These are phyloP conservation scores for Paramisgurnus dabryanus DNA, from an alignment of 2,113 vertebrate species.

Conservation along the genomic window DNA sequence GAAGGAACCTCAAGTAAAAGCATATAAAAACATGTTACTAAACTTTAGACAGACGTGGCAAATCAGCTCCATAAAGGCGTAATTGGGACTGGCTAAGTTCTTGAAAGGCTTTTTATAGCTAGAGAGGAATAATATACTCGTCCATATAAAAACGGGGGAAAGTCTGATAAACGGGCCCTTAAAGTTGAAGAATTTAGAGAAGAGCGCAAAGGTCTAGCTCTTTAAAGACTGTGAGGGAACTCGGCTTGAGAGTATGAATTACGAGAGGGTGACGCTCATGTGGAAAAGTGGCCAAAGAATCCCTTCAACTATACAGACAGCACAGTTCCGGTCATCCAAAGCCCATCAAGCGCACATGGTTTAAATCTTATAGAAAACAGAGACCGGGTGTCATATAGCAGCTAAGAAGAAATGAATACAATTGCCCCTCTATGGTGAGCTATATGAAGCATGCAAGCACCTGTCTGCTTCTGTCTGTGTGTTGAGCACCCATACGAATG, in stretches of 20 bases:
- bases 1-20: constrained; percentile 39
- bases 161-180: constrained; percentile 49
- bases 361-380: constrained; percentile 26
- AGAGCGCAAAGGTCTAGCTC: constrained; percentile 46
- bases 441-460: constrained; percentile 25
- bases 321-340: constrained; percentile 7
- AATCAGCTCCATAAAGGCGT: constrained; percentile 52
- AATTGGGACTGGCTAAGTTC: constrained; percentile 54
- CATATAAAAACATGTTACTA: constrained; percentile 52
- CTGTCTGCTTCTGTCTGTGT: constrained; percentile 27
- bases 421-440: constrained; percentile 26
- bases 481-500: neutral
- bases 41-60: constrained; percentile 55
- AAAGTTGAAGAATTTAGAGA: constrained; percentile 53
- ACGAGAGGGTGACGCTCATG: constrained; percentile 21
- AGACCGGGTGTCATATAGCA: constrained; percentile 38
- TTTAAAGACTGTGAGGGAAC: constrained; percentile 51
- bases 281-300: constrained; percentile 35
- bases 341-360: neutral
- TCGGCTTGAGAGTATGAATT: constrained; percentile 34
- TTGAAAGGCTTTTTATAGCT: constrained; percentile 61
- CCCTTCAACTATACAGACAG: neutral
- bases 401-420: constrained; percentile 42
- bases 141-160: constrained; percentile 49
- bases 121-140: constrained; percentile 55